A percentile compares a stretch with the other conserved stretches of the same genome.
Evolutionary conservation across 2,113 vertebrate genomes (phyloP).

Genomic region (Amazona vittata): DNA sequence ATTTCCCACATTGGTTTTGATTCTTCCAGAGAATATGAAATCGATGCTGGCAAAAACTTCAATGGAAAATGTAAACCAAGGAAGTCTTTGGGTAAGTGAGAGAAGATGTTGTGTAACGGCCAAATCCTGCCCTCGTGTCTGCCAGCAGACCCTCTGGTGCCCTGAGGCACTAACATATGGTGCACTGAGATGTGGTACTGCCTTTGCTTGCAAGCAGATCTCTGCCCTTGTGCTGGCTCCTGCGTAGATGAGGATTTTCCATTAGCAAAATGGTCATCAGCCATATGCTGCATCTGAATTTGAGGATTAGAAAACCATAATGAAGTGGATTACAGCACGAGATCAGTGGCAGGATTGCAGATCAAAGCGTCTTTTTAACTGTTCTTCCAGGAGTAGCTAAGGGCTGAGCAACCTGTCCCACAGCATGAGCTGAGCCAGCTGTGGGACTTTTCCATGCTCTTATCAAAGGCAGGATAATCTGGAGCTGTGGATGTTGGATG

Average conservation of each 20-base stretch:
- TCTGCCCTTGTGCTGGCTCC: neutral
- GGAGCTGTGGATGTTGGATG: neutral
- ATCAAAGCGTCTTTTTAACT: conserved; percentile 36
- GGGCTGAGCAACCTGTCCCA: neutral
- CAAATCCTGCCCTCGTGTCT: neutral
- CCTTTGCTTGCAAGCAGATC: neutral
- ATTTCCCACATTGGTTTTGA: neutral
- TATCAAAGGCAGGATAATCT: neutral
- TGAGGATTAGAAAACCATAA: neutral
- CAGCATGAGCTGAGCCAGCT: neutral
- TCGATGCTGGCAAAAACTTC: neutral
- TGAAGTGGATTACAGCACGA: conserved; percentile 14
- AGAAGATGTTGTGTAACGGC: neutral
- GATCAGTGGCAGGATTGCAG: conserved; percentile 25
- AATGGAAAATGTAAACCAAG: neutral
- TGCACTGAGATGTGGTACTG: neutral
- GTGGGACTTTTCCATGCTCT: neutral
- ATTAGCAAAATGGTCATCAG: conserved; percentile 1
- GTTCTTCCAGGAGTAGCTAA: neutral
- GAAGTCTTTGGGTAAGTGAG: neutral
- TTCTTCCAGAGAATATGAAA: neutral
- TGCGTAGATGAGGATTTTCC: neutral
- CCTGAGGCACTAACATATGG: neutral
- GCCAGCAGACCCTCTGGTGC: neutral
- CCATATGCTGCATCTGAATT: neutral